Evolutionary conservation across 1,140 invertebrate genomes (phyloP), one percentile per base, ranked within the genome.

Genomic region (Phenacoccus solenopsis): DNA sequence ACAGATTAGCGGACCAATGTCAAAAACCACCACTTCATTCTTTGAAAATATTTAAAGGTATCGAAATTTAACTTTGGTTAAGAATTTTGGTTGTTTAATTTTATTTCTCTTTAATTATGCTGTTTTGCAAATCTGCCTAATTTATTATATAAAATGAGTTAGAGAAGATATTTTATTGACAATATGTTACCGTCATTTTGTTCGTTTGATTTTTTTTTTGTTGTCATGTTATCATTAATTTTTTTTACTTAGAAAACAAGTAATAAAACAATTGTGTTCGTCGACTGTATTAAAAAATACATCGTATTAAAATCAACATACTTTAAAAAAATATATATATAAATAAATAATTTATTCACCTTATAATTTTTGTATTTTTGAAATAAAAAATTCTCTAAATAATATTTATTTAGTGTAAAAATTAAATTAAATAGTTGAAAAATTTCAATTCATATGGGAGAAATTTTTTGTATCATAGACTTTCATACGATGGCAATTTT

Each of bases 201-300:
- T 49, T 49, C 13, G 30, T 32, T 32, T 32, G 13, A n/a, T n/a
- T n/a, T 49, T 49, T 49, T 49, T n/a, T 49, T 9, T 49, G 16
- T 49, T n/a, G n/a, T n/a, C n/a, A 49, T 49, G 38, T 49, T 49
- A 49, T 49, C 38, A 49, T 49, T 49, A n/a, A n/a, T n/a, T n/a
- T n/a, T n/a, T n/a, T n/a, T 49, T 16, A 49, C 13, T 16, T 4
- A n/a, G 20, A 9, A 3, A n/a, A 49, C 38, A n/a, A 49, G 20
- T n/a, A 49, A 49, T 16, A 49, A 49, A 49, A 49, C 16, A 49
- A 5, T 16, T 49, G 38, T 49, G 38, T 49, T 49, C 38, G 13
- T 49, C 16, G 38, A 49, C 20, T n/a, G 38, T 49, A 49, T 16
- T n/a, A 49, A 49, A n/a, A n/a, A n/a, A 16, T 49, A 49, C 38